phyloP scores from a whole-genome alignment of 2,797 vertebrate genomes.

The Enteromius thamalakanensis region DNA sequence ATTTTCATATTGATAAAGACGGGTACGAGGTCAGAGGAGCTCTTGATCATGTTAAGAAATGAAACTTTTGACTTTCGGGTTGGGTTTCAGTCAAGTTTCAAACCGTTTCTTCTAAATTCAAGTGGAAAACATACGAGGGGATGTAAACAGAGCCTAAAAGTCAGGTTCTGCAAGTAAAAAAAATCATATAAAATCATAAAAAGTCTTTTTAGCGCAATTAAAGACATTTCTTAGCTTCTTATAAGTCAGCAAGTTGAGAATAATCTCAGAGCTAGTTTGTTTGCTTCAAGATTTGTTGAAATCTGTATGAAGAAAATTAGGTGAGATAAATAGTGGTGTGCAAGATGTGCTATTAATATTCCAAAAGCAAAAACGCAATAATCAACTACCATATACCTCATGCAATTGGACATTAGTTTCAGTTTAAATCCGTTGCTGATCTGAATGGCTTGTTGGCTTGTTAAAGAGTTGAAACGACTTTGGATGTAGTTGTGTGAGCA shows the following conservation, averaged over 20 bases:
- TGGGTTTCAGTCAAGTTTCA: conserved; percentile 19
- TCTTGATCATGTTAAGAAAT: neutral
- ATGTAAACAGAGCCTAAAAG: neutral
- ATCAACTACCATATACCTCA: neutral
- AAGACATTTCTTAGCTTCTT: neutral
- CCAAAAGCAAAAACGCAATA: neutral
- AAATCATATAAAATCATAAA: neutral
- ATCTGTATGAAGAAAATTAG: neutral
- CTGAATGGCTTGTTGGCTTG: conserved; percentile 1
- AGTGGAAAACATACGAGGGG: neutral
- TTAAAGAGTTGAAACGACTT: conserved; percentile 43
- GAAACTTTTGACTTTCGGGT: conserved; percentile 19
- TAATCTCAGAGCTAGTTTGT: neutral
- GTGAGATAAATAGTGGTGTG: too few species aligned
- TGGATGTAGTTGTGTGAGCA: conserved; percentile 66
- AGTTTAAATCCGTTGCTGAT: neutral
- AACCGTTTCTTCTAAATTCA: neutral
- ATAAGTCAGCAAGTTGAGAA: neutral
- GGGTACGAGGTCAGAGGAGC: conserved; percentile 15
- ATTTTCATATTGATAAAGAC: conserved; percentile 44
- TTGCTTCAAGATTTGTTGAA: neutral
- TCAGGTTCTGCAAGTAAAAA: neutral
- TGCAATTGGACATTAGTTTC: neutral
- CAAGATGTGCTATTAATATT: neutral
- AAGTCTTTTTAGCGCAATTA: neutral